These are phyloP conservation scores for Pinna nobilis DNA, from an alignment of 1,140 invertebrate species.

Conservation along the genomic window DNA sequence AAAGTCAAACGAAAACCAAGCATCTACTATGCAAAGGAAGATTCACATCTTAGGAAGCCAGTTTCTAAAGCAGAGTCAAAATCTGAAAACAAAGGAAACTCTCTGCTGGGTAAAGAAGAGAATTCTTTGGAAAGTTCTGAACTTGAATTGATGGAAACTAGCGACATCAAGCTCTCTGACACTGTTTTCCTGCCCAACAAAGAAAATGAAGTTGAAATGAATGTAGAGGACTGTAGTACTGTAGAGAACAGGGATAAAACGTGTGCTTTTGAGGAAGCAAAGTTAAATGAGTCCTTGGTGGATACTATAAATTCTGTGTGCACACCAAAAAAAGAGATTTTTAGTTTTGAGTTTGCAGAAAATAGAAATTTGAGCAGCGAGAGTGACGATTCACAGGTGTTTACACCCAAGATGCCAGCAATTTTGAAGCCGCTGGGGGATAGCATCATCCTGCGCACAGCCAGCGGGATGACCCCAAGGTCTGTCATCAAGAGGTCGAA, in stretches of 20 bases:
- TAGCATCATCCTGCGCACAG: constrained; percentile 45
- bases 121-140: background rate
- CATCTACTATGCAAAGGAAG: constrained; percentile 39
- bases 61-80: no score
- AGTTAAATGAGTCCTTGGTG: constrained; percentile 48
- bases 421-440: constrained; percentile 36
- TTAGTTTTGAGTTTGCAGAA: constrained; percentile 10
- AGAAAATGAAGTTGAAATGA: background rate
- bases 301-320: constrained; percentile 24
- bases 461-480: constrained; percentile 55
- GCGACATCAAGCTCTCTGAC: no score
- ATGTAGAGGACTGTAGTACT: background rate
- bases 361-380: constrained; percentile 1
- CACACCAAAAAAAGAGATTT: constrained; percentile 2
- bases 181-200: no score
- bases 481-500: constrained; percentile 36
- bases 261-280: constrained; percentile 11
- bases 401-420: constrained; percentile 30
- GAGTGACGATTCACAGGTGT: constrained; percentile 28
- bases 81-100: background rate
- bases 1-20: constrained; percentile 44
- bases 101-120: background rate
- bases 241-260: constrained; percentile 5
- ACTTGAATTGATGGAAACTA: constrained; percentile 15
- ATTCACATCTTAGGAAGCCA: background rate